These are phyloP conservation scores for Pipistrellus nathusii DNA, from an alignment of 2,797 vertebrate genomes.

Conservation along the genomic window DNA sequence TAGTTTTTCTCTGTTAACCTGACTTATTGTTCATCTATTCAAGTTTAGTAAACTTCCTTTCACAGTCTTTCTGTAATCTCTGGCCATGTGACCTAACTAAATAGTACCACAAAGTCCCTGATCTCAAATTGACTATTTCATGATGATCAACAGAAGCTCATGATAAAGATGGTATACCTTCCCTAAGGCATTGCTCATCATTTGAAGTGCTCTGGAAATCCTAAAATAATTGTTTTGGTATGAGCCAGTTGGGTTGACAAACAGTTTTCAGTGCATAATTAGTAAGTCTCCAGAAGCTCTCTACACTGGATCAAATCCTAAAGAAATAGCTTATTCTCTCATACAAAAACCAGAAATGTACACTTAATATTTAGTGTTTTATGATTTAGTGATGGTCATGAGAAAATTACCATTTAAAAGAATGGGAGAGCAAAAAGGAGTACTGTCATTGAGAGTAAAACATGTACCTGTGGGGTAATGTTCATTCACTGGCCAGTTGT, in stretches of 20 bases:
- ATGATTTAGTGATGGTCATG: background rate
- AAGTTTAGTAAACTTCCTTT: background rate
- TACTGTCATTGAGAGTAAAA: background rate
- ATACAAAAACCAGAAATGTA: background rate
- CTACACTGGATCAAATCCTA: background rate
- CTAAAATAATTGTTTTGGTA: background rate
- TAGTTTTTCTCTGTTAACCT: background rate
- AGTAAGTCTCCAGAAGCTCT: slow-evolving; percentile 75
- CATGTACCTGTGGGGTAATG: slow-evolving; percentile 96
- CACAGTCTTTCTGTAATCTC: background rate
- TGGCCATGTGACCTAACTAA: background rate
- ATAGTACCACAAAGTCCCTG: background rate
- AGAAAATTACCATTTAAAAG: slow-evolving; percentile 15
- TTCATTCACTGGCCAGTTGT: slow-evolving; percentile 98
- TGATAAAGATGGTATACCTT: background rate
- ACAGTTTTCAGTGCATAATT: slow-evolving; percentile 60
- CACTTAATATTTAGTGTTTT: background rate
- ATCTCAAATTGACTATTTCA: background rate
- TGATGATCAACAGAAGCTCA: background rate
- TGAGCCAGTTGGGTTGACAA: slow-evolving; percentile 71
- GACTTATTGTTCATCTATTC: background rate
- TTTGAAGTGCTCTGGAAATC: background rate
- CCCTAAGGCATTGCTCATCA: background rate
- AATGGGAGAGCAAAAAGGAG: background rate
- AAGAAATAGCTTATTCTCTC: background rate